Base-by-base conservation (phyloP, 2,888 invertebrate species). In the Lordiphosa fenestrarum region DNA sequence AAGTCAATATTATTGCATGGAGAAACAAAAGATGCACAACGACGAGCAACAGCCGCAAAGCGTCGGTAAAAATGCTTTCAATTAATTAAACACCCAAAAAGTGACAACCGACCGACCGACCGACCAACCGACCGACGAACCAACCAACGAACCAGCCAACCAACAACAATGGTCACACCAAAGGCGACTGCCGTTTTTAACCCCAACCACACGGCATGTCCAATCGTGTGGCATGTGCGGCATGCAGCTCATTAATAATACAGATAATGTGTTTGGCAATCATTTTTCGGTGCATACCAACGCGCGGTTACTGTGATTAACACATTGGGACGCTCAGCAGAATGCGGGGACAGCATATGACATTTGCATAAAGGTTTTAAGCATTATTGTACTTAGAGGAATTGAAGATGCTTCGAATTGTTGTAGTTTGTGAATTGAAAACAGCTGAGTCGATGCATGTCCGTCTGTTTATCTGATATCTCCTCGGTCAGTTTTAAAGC, bases 81-180 rank as follows among this genome's bases (percentile, higher is more conserved):
- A 78, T 84, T 78, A 78, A 78, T 78, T 82, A 84, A 84, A 75
- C 75, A 75, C 76, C 80, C 64, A 54, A 82, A 74, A 66, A 46
- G 25, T 30, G 46, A 21, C 25, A 30, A 33, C 51, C 19, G 36
- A 23, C 23, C 19, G 36, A 39, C 25, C 71, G 61, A 21, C 46
- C 52, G n/a, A 39, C 35, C 42, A 52, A 56, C 62, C 15, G 15
- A 15, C 15, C n/a, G n/a, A n/a, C n/a, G n/a, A 52, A 56, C 62
- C 15, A 2, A 23, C 23, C 19, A 37, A 39, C 25, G 66, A 62
- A 21, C 46, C 70, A 6, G 6, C 25, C 25, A 6, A 6, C 25
- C 25, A 73, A 25, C 55, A 49, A 39, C 42, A 46, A 51, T 21
- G 35, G n/a, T 48, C 39, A 41, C 19, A 7, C 46, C 25, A 25